Conservation (phyloP, 2,888 invertebrate genomes). For the Hartigia nigra region DNA sequence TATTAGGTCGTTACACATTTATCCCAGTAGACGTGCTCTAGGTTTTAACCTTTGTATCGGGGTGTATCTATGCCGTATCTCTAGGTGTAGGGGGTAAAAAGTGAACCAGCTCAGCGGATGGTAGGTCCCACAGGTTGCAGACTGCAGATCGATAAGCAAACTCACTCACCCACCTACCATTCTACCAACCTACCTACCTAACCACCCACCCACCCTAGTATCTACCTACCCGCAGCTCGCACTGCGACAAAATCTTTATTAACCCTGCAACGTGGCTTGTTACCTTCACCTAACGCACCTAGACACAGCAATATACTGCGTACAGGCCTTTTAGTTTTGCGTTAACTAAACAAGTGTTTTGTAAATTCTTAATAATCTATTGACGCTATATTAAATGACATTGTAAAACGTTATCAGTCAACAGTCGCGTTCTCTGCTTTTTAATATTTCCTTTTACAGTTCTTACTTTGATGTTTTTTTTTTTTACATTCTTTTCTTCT, state of each 20-base stretch:
- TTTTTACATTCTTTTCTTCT: too few relatives aligned
- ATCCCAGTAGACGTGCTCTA: neutral
- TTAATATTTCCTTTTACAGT: neutral
- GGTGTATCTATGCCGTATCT: neutral
- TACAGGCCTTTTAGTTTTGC: neutral
- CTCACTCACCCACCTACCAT: neutral
- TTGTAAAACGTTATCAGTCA: too few relatives aligned
- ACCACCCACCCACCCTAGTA: too few relatives aligned
- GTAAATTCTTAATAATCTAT: too few relatives aligned
- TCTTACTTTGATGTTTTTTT: too few relatives aligned
- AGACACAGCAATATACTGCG: neutral
- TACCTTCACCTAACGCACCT: neutral
- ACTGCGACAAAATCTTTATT: conserved; percentile 9
- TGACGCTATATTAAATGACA: too few relatives aligned
- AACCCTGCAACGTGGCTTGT: neutral
- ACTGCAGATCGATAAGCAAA: conserved; percentile 7
- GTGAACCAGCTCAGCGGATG: neutral
- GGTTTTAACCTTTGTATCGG: neutral
- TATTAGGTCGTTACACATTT: neutral
- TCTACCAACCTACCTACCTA: neutral
- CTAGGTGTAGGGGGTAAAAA: too few relatives aligned
- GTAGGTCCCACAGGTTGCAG: conserved; percentile 9
- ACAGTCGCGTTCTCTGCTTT: neutral
- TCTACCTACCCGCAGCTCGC: neutral
- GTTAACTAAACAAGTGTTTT: neutral